Base-by-base conservation (phyloP, 2,113 vertebrate genomes). In the Gadus chalcogrammus region DNA sequence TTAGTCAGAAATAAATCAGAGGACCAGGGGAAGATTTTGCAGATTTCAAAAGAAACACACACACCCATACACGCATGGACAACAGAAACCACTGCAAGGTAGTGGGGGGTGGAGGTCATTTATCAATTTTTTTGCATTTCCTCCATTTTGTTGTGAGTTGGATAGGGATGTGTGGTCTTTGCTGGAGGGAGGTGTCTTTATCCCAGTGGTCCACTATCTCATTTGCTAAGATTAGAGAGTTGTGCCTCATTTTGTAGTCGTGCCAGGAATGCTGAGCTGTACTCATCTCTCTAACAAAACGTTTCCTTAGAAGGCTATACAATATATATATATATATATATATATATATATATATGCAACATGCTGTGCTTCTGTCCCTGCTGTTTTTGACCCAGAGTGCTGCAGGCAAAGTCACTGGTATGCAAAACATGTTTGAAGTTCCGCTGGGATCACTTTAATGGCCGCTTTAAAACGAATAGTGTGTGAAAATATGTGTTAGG, bases 251-350 rank as follows among this genome's bases (percentile, higher is more conserved):
- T 82, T 72, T 72, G 65, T 71, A 84, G 61, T 73, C 77, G 58
- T 20, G 22, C 55, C 53, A 83, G 72, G 89, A 93, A 91, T 89
- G 81, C 75, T 69, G 59, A 64, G 59, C 73, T 75, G 65, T 35
- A 4, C 42, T 58, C 60, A 22, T 61, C 70, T 15, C 65, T 79
- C 69, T 74, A 85, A 85, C 82, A 64, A 63, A 76, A 82, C 61
- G 69, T 77, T 90, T 91, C 92, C 91, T 83, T 93, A 91, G 68
- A 92, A 87, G 92, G 92, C 69, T 74, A 80, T 85, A 71, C 82
- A 63, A 64, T 76, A 67, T 65, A 55, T 72, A 20, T 18, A 42
- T 42, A 42, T 42, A 42, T 42, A 42, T 42, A 42, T 42, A 42
- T 42, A 42, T 42, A 42, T 42, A 42, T 42, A 48, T 48, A 68